phyloP scores from a whole-genome alignment of 2,797 vertebrate genomes.

The Acanthopagrus latus region DNA sequence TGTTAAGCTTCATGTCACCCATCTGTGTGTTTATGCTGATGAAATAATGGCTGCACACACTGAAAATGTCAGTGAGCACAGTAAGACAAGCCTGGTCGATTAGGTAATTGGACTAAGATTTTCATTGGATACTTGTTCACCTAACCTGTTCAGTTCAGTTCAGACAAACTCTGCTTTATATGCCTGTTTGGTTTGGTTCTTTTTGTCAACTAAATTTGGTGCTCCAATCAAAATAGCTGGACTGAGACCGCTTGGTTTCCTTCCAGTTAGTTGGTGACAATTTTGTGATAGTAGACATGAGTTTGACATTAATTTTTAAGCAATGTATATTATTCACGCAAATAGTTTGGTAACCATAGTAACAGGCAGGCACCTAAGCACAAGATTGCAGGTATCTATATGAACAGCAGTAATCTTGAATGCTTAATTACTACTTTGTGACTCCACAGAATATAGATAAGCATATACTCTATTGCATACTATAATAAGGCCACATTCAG shows the following conservation, averaged over 20 bases:
- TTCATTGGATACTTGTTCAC: background rate
- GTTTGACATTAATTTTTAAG: background rate
- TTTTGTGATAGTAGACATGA: background rate
- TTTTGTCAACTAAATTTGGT: background rate
- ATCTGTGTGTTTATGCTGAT: constrained; percentile 49
- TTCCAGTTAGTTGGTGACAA: background rate
- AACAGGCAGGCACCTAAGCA: background rate
- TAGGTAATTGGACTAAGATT: background rate
- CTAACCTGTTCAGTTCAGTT: background rate
- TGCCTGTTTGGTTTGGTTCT: background rate
- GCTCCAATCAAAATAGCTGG: too few relatives aligned
- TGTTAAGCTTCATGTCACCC: constrained; percentile 34
- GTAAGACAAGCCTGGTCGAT: constrained; percentile 1
- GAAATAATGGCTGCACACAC: constrained; percentile 35
- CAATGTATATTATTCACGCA: background rate
- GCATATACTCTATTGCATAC: too few relatives aligned
- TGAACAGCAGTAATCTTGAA: background rate
- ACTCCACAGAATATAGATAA: background rate
- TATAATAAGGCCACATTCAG: background rate
- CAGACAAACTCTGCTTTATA: background rate
- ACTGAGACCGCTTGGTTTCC: background rate
- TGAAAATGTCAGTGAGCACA: constrained; percentile 13
- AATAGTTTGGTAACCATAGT: background rate
- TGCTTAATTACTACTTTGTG: background rate
- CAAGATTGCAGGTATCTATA: background rate